Conservation (phyloP, 2,113 vertebrate genomes). For the Hoplias malabaricus region DNA sequence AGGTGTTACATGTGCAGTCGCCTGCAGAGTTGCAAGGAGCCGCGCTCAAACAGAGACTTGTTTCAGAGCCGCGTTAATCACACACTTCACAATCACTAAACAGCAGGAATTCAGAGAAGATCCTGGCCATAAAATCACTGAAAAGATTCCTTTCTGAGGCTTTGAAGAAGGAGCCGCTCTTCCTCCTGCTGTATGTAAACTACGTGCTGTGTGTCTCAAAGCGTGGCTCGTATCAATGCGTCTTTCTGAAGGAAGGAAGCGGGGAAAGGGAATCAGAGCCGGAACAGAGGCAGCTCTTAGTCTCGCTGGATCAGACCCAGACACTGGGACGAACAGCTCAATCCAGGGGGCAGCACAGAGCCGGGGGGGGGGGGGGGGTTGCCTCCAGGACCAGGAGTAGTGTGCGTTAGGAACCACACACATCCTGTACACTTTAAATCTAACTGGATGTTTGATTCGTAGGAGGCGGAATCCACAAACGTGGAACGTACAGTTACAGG, state of each 20-base stretch:
- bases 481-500: too few species aligned
- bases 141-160: background rate
- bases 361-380: too few species aligned
- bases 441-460: too few species aligned
- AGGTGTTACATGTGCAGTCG: slow-evolving; percentile 13
- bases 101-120: background rate
- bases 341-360: too few species aligned
- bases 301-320: background rate
- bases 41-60: background rate
- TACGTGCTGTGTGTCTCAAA: background rate
- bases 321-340: too few species aligned
- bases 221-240: background rate
- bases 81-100: background rate
- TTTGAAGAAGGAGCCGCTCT: background rate
- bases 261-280: background rate
- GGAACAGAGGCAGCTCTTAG: slow-evolving; percentile 24
- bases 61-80: background rate
- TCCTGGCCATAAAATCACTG: background rate
- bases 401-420: background rate
- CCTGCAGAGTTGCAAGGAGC: background rate
- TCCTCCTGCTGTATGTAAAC: background rate
- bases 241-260: background rate
- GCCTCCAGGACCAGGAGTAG: background rate
- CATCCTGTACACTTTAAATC: too few species aligned
- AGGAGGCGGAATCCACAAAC: too few species aligned